Percentiles rank a stretch among this genome's conserved stretches.
Evolutionary conservation across 1,140 invertebrate genomes (phyloP).

Genomic region (Grapholita molesta): DNA sequence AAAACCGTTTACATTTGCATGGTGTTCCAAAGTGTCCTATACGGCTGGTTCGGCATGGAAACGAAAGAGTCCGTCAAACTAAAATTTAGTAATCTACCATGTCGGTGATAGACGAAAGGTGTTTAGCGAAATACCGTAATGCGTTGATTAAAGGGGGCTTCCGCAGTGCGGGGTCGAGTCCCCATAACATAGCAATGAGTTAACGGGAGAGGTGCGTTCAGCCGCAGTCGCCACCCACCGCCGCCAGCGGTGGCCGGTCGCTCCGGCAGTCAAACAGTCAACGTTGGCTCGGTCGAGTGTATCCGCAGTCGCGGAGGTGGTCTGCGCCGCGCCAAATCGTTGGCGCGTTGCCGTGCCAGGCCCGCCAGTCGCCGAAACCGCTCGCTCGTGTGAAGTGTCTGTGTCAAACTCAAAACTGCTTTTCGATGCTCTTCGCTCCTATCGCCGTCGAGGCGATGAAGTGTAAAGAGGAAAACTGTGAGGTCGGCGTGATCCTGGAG

Average conservation of each 20-base stretch:
- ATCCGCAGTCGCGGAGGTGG: slow-evolving; percentile 48
- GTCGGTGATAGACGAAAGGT: slow-evolving; percentile 27
- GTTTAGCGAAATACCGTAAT: slow-evolving; percentile 39
- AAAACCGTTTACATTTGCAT: not conserved
- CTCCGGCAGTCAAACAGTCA: slow-evolving; percentile 62
- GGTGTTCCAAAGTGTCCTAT: not conserved
- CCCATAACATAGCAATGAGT: slow-evolving; percentile 72
- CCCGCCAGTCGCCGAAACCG: slow-evolving; percentile 23
- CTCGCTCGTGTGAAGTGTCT: slow-evolving; percentile 47
- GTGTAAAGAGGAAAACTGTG: slow-evolving; percentile 78
- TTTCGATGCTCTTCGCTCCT: slow-evolving; percentile 74
- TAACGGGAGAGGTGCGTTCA: slow-evolving; percentile 71
- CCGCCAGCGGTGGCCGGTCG: slow-evolving; percentile 51
- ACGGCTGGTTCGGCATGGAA: not conserved
- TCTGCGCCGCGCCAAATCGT: slow-evolving; percentile 63
- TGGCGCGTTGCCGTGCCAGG: slow-evolving; percentile 29
- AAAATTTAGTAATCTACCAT: slow-evolving; percentile 15
- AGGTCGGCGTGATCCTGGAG: slow-evolving; percentile 74
- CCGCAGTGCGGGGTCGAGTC: slow-evolving; percentile 65
- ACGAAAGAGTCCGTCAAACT: not conserved
- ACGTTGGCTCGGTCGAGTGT: slow-evolving; percentile 52
- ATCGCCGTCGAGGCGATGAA: slow-evolving; percentile 75
- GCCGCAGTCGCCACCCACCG: slow-evolving; percentile 55
- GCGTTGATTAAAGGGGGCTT: slow-evolving; percentile 53
- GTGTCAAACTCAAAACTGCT: slow-evolving; percentile 43